Conservation (phyloP, 1,140 invertebrate genomes). For the Pseudomyrmex pallidus region DNA sequence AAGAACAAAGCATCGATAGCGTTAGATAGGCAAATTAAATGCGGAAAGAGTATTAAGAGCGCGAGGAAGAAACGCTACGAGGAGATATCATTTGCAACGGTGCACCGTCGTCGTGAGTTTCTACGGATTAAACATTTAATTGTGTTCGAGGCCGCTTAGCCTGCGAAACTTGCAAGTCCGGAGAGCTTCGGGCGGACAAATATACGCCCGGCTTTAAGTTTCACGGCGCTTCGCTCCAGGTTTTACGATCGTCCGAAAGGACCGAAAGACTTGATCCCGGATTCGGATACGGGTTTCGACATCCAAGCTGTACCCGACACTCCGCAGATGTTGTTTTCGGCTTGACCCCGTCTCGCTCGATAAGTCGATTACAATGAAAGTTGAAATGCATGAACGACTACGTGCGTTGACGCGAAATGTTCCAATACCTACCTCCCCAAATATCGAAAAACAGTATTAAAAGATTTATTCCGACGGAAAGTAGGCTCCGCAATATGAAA, state of each 20-base stretch:
- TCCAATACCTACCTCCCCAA: neutral
- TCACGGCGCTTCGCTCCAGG: slow-evolving; percentile 12
- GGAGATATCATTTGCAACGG: neutral
- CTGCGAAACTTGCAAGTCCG: slow-evolving; percentile 12
- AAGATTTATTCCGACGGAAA: neutral
- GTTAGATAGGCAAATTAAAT: slow-evolving; percentile 8
- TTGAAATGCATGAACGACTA: neutral
- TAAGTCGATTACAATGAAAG: slow-evolving; percentile 45
- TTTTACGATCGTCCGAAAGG: slow-evolving; percentile 49
- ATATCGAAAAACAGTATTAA: neutral
- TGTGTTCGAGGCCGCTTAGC: slow-evolving; percentile 24
- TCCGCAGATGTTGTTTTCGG: slow-evolving; percentile 48
- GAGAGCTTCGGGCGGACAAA: slow-evolving; percentile 18
- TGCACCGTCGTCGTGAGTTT: slow-evolving; percentile 15
- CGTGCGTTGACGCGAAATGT: slow-evolving; percentile 23
- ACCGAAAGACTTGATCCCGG: slow-evolving; percentile 50
- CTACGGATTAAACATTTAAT: slow-evolving; percentile 47
- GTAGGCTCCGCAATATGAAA: neutral
- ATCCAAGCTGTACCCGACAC: slow-evolving; percentile 33
- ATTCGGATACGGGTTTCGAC: slow-evolving; percentile 31
- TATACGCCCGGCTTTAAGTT: slow-evolving; percentile 46
- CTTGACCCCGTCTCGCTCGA: slow-evolving; percentile 30
- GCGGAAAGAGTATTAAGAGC: neutral
- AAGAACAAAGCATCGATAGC: neutral
- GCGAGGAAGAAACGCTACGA: neutral